Conservation (phyloP, 2,797 vertebrate genomes). For the Pseudochaenichthys georgianus region DNA sequence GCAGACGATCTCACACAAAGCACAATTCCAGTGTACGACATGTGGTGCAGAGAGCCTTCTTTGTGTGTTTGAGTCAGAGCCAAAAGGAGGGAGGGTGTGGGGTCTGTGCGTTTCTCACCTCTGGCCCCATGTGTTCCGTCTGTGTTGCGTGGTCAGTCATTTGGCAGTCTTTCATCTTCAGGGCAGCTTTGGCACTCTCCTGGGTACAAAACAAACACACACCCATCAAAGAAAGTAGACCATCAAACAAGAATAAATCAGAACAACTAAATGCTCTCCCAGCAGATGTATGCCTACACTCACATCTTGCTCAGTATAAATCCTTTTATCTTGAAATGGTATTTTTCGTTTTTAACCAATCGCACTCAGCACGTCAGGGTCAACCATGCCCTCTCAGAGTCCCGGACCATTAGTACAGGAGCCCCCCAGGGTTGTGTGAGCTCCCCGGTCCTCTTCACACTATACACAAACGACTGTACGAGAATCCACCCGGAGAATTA, state of each 20-base stretch:
- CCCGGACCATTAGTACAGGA: too few relatives aligned
- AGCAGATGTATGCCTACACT: slow-evolving; percentile 37
- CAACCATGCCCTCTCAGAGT: too few relatives aligned
- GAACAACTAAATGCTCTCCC: slow-evolving; percentile 48
- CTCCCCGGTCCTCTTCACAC: too few relatives aligned
- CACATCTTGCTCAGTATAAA: too few relatives aligned
- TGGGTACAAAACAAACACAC: slow-evolving; percentile 81
- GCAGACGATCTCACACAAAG: slow-evolving; percentile 11
- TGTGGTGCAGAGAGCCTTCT: slow-evolving; percentile 24
- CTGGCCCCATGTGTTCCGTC: slow-evolving; percentile 91
- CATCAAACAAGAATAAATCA: slow-evolving; percentile 56
- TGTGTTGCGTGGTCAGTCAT: slow-evolving; percentile 95
- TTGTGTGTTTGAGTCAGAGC: slow-evolving; percentile 22
- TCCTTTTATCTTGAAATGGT: too few relatives aligned
- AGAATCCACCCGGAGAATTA: too few relatives aligned
- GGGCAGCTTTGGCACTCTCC: slow-evolving; percentile 90
- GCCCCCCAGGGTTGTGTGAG: too few relatives aligned
- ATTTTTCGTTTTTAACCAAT: too few relatives aligned
- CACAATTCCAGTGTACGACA: slow-evolving; percentile 33
- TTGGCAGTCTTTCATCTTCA: slow-evolving; percentile 89
- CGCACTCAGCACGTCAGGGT: too few relatives aligned
- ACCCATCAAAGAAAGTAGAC: slow-evolving; percentile 52
- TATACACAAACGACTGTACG: too few relatives aligned
- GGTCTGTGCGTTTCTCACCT: slow-evolving; percentile 88
- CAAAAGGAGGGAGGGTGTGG: slow-evolving; percentile 11